A percentile compares a stretch with the other conserved stretches of the same genome.
Evolutionary conservation across 2,888 invertebrate genomes (phyloP).

Genomic region (Smittia aterrima): DNA sequence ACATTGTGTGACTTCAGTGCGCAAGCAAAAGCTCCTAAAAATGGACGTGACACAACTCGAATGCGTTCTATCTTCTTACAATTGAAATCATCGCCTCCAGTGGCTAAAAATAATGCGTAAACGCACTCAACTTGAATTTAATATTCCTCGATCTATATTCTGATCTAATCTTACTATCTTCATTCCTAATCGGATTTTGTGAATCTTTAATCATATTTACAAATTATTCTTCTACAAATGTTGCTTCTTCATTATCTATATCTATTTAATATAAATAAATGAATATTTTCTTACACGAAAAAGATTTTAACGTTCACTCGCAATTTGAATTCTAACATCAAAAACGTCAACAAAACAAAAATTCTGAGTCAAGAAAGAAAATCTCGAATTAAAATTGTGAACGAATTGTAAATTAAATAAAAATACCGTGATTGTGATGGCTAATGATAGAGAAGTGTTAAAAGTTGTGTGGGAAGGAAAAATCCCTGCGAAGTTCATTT

Average conservation of each 20-base stretch:
- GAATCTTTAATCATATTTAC: no score
- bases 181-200: not conserved
- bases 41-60: conserved; percentile 8
- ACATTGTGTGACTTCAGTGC: conserved; percentile 13
- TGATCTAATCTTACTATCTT: not conserved
- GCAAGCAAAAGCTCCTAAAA: not conserved
- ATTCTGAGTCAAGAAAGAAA: no score
- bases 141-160: not conserved
- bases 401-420: no score
- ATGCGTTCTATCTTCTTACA: conserved; percentile 27
- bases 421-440: conserved; percentile 69
- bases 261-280: no score
- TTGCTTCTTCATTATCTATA: no score
- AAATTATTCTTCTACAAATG: no score
- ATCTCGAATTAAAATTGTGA: no score
- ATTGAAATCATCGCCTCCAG: conserved; percentile 23
- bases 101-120: not conserved
- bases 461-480: conserved; percentile 95
- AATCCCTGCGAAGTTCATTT: conserved; percentile 89
- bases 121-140: not conserved
- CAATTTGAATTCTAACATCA: no score
- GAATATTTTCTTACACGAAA: no score
- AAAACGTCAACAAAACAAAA: no score
- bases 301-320: no score
- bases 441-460: conserved; percentile 91